Conservation (phyloP, 92 coral and sea anemone genomes). For the Hydrozoanthus gracilis region DNA sequence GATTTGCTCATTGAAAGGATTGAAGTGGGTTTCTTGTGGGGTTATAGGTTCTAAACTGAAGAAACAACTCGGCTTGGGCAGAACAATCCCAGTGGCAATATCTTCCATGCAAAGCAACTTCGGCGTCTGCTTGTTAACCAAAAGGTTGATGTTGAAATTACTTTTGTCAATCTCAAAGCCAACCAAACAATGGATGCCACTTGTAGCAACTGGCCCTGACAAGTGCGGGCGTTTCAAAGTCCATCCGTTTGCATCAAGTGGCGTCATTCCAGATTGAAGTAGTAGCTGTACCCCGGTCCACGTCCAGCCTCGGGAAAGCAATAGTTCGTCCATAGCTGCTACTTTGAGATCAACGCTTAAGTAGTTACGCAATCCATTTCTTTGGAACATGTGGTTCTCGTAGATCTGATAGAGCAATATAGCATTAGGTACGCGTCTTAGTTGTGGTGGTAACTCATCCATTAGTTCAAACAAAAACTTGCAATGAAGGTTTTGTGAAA, state of each 20-base stretch:
- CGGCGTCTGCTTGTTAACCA: slow-evolving; percentile 24
- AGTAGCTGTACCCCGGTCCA: slow-evolving; percentile 54
- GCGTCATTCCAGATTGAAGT: slow-evolving; percentile 35
- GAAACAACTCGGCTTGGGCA: slow-evolving; percentile 42
- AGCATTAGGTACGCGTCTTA: slow-evolving; percentile 48
- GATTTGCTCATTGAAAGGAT: slow-evolving; percentile 49
- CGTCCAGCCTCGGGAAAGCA: slow-evolving; percentile 41
- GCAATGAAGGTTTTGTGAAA: slow-evolving; percentile 48
- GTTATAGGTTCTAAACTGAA: slow-evolving; percentile 47
- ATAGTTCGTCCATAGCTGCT: slow-evolving; percentile 53
- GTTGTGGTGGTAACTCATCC: slow-evolving; percentile 42
- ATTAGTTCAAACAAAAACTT: slow-evolving; percentile 47
- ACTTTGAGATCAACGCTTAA: slow-evolving; percentile 43
- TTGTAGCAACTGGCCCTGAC: slow-evolving; percentile 41
- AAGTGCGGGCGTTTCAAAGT: slow-evolving; percentile 12
- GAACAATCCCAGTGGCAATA: slow-evolving; percentile 48
- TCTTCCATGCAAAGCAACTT: slow-evolving; percentile 55
- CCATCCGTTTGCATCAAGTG: slow-evolving; percentile 53
- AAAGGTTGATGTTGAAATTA: slow-evolving; percentile 24
- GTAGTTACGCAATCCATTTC: slow-evolving; percentile 44
- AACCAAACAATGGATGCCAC: slow-evolving; percentile 49
- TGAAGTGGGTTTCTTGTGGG: slow-evolving; percentile 46
- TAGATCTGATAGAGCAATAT: slow-evolving; percentile 46
- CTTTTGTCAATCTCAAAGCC: slow-evolving; percentile 49
- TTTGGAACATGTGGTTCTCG: slow-evolving; percentile 50